Evolutionary conservation across 2,797 vertebrate species (phyloP).

Genomic region (Melanotaenia nigrans): DNA sequence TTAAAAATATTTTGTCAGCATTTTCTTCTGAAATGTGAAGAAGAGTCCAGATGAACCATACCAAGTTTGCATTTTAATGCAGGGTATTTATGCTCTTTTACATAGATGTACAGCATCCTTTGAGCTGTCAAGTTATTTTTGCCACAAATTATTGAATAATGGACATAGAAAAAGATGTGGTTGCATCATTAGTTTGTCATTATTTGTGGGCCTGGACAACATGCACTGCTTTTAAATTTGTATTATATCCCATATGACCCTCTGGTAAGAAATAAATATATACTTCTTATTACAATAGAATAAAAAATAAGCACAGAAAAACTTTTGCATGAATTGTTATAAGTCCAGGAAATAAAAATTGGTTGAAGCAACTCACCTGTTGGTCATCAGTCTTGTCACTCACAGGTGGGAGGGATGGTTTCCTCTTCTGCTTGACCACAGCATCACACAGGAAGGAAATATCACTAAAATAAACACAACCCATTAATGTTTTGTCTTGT

Average conservation of each 20-base stretch:
- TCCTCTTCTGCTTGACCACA: conserved; percentile 63
- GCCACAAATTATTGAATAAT: no score
- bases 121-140: no score
- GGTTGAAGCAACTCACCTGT: conserved; percentile 54
- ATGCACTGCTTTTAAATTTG: not conserved
- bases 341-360: not conserved
- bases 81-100: no score
- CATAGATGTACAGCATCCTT: no score
- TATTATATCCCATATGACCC: no score
- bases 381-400: conserved; percentile 40
- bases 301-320: not conserved
- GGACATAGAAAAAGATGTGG: no score
- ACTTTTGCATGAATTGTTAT: not conserved
- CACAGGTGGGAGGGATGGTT: conserved; percentile 61
- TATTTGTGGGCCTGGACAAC: not conserved
- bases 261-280: not conserved
- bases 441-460: conserved; percentile 89
- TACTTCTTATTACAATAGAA: not conserved
- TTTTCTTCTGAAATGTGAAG: no score
- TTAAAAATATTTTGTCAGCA: not conserved
- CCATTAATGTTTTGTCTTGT: not conserved
- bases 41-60: no score
- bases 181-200: not conserved
- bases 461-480: conserved; percentile 77
- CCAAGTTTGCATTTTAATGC: no score